These are phyloP conservation scores for Pangasianodon gigas DNA, from an alignment of 2,113 vertebrate species.

Conservation along the genomic window DNA sequence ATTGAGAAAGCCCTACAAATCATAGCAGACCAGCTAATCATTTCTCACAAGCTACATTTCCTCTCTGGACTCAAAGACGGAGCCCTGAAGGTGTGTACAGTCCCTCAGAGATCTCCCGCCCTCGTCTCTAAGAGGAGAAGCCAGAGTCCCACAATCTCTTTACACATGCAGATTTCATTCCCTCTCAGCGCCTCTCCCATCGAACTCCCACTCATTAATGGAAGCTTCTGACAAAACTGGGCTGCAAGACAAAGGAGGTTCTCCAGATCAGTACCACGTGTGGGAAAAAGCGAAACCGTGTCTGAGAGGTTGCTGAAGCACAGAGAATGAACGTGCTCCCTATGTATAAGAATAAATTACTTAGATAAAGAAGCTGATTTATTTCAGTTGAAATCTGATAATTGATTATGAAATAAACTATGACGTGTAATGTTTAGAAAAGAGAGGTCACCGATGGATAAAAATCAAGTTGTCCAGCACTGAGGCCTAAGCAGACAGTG, in stretches of 20 bases:
- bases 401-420: neutral
- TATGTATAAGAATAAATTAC: neutral
- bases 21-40: slow-evolving; percentile 37
- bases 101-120: slow-evolving; percentile 30
- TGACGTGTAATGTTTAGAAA: neutral
- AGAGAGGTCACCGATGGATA: neutral
- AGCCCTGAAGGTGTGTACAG: slow-evolving; percentile 37
- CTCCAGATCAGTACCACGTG: slow-evolving; percentile 27
- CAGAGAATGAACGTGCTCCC: neutral
- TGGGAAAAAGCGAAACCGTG: neutral
- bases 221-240: slow-evolving; percentile 48
- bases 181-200: slow-evolving; percentile 10
- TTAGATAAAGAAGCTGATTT: neutral
- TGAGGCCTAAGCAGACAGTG: neutral
- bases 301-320: neutral
- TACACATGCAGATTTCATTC: slow-evolving; percentile 53
- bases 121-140: slow-evolving; percentile 25
- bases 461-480: neutral
- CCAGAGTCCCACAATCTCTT: slow-evolving; percentile 37
- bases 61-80: slow-evolving; percentile 6
- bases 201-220: slow-evolving; percentile 32
- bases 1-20: slow-evolving; percentile 34
- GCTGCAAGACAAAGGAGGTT: slow-evolving; percentile 42
- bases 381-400: neutral
- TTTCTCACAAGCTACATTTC: slow-evolving; percentile 33